phyloP scores from a whole-genome alignment of 2,113 vertebrate genomes.

The Oreochromis niloticus region DNA sequence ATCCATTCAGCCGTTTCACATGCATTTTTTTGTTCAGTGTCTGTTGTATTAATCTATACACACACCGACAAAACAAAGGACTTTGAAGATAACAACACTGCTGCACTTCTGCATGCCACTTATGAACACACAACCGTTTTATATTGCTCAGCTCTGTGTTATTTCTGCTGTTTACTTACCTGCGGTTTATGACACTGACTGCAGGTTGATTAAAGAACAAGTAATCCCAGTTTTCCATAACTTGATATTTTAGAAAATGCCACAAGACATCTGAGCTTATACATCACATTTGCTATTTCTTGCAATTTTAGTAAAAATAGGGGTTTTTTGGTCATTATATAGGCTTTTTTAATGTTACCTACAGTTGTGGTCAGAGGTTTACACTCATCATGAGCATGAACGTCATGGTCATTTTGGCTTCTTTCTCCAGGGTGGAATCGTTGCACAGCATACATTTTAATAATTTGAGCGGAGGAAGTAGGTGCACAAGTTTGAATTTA shows the following conservation, averaged over 20 bases:
- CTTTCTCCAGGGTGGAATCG: not conserved
- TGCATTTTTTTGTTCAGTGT: slow-evolving; percentile 18
- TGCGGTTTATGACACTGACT: not conserved
- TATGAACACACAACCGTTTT: not conserved
- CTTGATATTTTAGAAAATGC: not conserved
- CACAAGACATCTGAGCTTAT: not conserved
- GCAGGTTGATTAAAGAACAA: not conserved
- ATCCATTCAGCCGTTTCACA: slow-evolving; percentile 15
- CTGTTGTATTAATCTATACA: not conserved
- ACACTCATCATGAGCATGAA: not conserved
- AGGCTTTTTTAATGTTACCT: not conserved
- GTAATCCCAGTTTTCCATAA: not conserved
- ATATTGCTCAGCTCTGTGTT: not conserved
- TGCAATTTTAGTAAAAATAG: not conserved
- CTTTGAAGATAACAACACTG: slow-evolving; percentile 13
- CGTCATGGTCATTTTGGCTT: not conserved
- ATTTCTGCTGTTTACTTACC: not conserved
- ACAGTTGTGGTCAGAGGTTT: not conserved
- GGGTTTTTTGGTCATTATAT: not conserved
- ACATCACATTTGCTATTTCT: not conserved
- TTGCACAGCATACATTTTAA: not conserved
- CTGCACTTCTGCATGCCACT: not conserved
- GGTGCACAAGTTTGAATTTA: not conserved
- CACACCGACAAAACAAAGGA: slow-evolving; percentile 19
- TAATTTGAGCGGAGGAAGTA: not conserved